A percentile compares a stretch with the other conserved stretches of the same genome.
phyloP scores from a whole-genome alignment of 2,113 vertebrate genomes.

The Hystrix cristata region DNA sequence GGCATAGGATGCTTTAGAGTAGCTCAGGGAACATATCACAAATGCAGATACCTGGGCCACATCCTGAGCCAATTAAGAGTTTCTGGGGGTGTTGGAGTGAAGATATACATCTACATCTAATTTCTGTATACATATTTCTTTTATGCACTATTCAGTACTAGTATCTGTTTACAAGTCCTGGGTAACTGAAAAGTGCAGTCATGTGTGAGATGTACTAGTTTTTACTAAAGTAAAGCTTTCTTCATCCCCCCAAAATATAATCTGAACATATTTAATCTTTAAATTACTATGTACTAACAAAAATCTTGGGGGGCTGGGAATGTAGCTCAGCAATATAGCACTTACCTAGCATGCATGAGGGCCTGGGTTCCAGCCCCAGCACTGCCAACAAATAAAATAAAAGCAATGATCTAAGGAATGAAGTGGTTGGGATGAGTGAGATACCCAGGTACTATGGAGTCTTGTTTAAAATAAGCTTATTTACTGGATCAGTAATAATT shows the following conservation, averaged over 20 bases:
- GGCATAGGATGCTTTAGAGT: background rate
- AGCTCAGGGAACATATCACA: background rate
- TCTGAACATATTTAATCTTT: background rate
- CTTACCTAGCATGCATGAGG: rapidly evolving
- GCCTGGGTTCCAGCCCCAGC: background rate
- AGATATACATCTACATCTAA: background rate
- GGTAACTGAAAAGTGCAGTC: background rate
- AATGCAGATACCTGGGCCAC: background rate
- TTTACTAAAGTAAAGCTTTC: background rate
- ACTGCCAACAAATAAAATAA: background rate
- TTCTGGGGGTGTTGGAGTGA: background rate
- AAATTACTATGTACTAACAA: background rate
- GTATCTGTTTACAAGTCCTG: background rate
- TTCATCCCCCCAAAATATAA: background rate
- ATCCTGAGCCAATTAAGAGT: background rate
- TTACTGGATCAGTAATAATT: background rate
- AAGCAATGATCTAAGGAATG: no score
- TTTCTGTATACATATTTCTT: background rate
- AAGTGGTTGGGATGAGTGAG: background rate
- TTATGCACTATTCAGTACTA: background rate
- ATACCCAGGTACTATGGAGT: background rate
- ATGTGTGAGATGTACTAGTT: background rate
- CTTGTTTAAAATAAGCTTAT: background rate
- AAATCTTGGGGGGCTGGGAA: background rate
- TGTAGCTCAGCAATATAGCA: background rate